Conservation (phyloP, 2,888 invertebrate genomes). For the Pammene aurita region DNA sequence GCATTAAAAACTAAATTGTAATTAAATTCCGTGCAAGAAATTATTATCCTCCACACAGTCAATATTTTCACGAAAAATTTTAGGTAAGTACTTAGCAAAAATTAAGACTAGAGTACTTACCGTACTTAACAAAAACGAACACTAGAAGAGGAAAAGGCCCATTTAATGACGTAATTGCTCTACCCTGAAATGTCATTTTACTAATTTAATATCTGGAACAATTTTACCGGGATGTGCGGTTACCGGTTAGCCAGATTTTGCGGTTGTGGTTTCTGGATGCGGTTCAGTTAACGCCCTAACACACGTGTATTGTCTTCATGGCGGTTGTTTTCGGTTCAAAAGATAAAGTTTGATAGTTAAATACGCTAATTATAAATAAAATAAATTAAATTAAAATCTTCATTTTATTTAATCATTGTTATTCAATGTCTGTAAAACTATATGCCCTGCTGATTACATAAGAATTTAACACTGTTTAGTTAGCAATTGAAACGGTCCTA, state of each 20-base stretch:
- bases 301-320: neutral
- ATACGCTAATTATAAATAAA: neutral
- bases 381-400: too few relatives aligned
- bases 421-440: neutral
- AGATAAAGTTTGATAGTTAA: neutral
- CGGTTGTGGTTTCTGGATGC: slow-evolving; percentile 16
- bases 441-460: too few relatives aligned
- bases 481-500: too few relatives aligned
- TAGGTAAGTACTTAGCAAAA: too few relatives aligned
- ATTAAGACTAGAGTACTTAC: too few relatives aligned
- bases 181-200: slow-evolving; percentile 8
- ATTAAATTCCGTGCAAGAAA: too few relatives aligned
- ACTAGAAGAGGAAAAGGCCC: too few relatives aligned
- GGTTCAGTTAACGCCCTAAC: slow-evolving; percentile 10
- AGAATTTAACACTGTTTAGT: too few relatives aligned
- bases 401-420: slow-evolving; percentile 7
- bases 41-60: too few relatives aligned
- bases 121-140: too few relatives aligned
- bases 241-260: slow-evolving; percentile 22
- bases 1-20: too few relatives aligned
- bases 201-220: slow-evolving; percentile 10
- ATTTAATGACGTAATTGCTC: slow-evolving; percentile 3
- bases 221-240: slow-evolving; percentile 5
- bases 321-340: slow-evolving; percentile 18
- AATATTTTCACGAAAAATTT: too few relatives aligned